Conservation (phyloP, 2,888 invertebrate species). For the Harmothoe impar region DNA sequence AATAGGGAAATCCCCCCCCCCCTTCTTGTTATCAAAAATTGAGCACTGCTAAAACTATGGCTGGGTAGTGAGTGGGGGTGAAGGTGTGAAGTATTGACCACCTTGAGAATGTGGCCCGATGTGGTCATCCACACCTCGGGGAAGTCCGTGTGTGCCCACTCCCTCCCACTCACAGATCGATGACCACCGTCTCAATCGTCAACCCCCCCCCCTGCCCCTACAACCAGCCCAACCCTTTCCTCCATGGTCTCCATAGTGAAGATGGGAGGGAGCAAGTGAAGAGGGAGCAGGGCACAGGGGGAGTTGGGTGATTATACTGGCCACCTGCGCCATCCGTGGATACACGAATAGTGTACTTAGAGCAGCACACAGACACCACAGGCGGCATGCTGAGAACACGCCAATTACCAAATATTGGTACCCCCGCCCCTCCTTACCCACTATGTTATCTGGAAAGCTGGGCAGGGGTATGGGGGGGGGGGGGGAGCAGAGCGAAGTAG, state of each 20-base stretch:
- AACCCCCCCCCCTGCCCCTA: background rate
- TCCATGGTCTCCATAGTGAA: background rate
- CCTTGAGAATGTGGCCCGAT: constrained; percentile 15
- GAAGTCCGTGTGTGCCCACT: background rate
- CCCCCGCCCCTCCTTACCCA: too few species aligned
- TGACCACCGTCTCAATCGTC: background rate
- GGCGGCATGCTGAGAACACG: too few species aligned
- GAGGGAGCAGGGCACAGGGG: background rate
- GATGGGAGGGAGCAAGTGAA: background rate
- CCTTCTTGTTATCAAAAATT: too few species aligned
- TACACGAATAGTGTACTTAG: too few species aligned
- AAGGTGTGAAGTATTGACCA: constrained; percentile 4
- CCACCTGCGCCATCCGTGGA: background rate
- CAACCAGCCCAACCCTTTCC: background rate
- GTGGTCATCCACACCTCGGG: constrained; percentile 42
- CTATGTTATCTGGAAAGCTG: too few species aligned
- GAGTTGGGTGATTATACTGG: background rate
- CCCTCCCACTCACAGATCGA: background rate
- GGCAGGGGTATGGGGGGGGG: too few species aligned
- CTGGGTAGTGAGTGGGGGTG: background rate
- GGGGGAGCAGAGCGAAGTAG: too few species aligned
- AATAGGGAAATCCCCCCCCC: too few species aligned
- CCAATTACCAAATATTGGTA: too few species aligned
- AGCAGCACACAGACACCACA: too few species aligned
- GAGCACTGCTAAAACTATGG: too few species aligned